A percentile compares a stretch with the other conserved stretches of the same genome.
Conservation (phyloP, 2,113 vertebrate species). For the Oncorhynchus mykiss region DNA sequence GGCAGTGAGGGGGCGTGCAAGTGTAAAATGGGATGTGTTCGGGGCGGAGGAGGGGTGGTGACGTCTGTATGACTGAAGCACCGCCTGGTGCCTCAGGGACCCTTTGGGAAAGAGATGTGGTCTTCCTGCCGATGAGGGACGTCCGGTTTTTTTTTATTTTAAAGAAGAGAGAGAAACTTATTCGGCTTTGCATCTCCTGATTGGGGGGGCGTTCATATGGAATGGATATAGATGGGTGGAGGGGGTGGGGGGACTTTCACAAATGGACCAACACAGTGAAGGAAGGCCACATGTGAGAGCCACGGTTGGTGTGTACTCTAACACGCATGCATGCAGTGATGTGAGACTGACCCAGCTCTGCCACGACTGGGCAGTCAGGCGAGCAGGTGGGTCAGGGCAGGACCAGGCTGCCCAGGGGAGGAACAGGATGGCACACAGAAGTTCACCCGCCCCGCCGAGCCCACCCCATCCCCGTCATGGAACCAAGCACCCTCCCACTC, state of each 20-base stretch:
- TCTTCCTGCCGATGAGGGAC: slow-evolving; percentile 47
- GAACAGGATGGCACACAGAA: slow-evolving; percentile 48
- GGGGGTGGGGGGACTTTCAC: not conserved
- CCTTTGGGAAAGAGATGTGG: slow-evolving; percentile 76
- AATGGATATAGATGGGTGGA: slow-evolving; percentile 44
- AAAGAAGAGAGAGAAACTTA: slow-evolving; percentile 61
- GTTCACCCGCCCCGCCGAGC: not conserved
- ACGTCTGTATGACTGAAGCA: slow-evolving; percentile 78
- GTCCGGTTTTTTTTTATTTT: slow-evolving; percentile 35
- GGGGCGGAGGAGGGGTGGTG: slow-evolving; percentile 63
- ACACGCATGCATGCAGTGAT: slow-evolving; percentile 57
- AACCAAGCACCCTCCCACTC: not conserved
- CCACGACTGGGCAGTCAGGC: slow-evolving; percentile 12
- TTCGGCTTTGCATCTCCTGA: slow-evolving; percentile 46
- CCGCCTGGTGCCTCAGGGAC: slow-evolving; percentile 79
- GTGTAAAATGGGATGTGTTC: slow-evolving; percentile 72
- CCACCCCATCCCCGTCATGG: slow-evolving; percentile 1
- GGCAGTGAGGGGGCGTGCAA: slow-evolving; percentile 68
- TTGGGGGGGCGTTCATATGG: slow-evolving; percentile 36
- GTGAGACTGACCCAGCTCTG: slow-evolving; percentile 19
- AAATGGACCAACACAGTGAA: slow-evolving; percentile 60
- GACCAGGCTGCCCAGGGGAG: slow-evolving; percentile 46
- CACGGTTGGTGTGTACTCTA: slow-evolving; percentile 40
- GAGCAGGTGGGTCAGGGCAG: slow-evolving; percentile 12
- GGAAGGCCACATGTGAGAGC: slow-evolving; percentile 18